These are phyloP conservation scores for Enoplosus armatus DNA, from an alignment of 2,797 vertebrate genomes.

Conservation along the genomic window DNA sequence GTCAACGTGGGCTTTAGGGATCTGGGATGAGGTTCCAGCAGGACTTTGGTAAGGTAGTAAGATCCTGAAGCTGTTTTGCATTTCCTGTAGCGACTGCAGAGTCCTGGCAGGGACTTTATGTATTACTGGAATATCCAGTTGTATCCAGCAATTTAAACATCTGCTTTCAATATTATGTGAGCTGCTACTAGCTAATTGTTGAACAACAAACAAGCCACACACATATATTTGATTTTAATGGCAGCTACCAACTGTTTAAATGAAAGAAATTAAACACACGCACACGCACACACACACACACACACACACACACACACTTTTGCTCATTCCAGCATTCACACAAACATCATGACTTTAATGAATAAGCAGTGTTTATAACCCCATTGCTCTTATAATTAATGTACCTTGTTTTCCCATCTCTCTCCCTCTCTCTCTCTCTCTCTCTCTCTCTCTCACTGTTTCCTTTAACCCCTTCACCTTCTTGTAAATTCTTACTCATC, in stretches of 20 bases:
- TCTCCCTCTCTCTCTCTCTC: neutral
- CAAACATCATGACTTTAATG: constrained; percentile 19
- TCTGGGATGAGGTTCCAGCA: neutral
- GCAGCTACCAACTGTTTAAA: constrained; percentile 1
- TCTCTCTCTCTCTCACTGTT: neutral
- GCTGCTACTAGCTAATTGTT: constrained; percentile 60
- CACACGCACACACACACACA: neutral
- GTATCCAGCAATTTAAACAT: constrained; percentile 58
- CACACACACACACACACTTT: neutral
- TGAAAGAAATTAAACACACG: neutral
- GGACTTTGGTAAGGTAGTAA: constrained; percentile 9
- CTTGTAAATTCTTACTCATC: constrained; percentile 52
- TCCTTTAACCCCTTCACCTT: neutral
- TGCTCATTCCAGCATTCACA: neutral
- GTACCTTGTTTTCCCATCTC: neutral
- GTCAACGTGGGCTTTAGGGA: neutral
- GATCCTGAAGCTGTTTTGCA: constrained; percentile 11
- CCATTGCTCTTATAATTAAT: constrained; percentile 13
- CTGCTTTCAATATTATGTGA: constrained; percentile 56
- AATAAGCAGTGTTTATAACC: constrained; percentile 12
- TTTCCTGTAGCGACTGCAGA: constrained; percentile 30
- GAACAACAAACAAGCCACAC: constrained; percentile 38
- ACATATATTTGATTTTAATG: constrained; percentile 14
- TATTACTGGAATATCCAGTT: constrained; percentile 69
- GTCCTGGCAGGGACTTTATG: constrained; percentile 37